Base-by-base conservation (phyloP, 2,113 vertebrate species). In the Podocnemis expansa region DNA sequence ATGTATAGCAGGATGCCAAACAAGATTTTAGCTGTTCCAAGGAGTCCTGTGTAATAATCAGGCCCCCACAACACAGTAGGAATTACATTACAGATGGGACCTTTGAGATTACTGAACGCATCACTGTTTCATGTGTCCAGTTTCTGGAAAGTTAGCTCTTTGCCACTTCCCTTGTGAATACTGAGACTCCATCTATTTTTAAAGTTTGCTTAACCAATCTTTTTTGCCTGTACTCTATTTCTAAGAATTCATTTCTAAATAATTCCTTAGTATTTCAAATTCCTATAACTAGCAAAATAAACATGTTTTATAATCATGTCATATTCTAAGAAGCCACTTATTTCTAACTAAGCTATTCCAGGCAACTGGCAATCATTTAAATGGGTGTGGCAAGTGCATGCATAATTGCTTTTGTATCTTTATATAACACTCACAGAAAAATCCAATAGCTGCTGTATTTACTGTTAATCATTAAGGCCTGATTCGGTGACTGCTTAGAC, bases 231-330 rank as follows among this genome's bases (percentile, higher is more conserved):
- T 95, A 90, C 96, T 93, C 41, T 88, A 86, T 88, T 97, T 97
- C 97, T 95, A 90, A 80, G 95, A 97, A 97, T 80, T 81, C 54
- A 70, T 96, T 95, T 94, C 96, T 91, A 96, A 97, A 95, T 82
- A 93, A 87, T 84, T 87, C 56, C 27, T 51, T 52, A 10, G 89
- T 89, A 89, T 80, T 93, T 83, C 86, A 90, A 60, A 80, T 84
- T 70, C 52, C 81, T 90, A 67, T 81, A 94, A 78, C n/a, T 25
- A 84, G 54, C 41, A 70, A 93, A 97, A 82, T 95, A 97, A 96
- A 85, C 94, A 95, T 63, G 89, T 94, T 93, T 92, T 73, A 90
- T 90, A 87, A 52, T 34, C 79, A 94, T 81, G 82, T 90, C 91
- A 94, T 73, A 85, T 95, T 96, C 91, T 93, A 49, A 16, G 60